Percentiles rank a stretch among this genome's conserved stretches.
These are phyloP conservation scores for Fukomys damarensis DNA, from an alignment of 2,113 vertebrate species.

Conservation along the genomic window DNA sequence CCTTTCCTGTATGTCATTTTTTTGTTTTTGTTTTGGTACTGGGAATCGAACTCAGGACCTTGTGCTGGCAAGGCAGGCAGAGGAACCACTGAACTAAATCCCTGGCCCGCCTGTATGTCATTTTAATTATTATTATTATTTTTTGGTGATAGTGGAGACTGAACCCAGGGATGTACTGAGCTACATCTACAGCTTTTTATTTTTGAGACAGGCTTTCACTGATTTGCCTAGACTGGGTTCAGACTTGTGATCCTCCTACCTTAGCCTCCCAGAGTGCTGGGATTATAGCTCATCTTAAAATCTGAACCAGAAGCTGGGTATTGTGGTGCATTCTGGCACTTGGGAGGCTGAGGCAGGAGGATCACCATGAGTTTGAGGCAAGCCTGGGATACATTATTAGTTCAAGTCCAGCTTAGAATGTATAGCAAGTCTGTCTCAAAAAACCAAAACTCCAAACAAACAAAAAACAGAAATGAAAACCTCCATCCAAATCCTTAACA, in stretches of 20 bases:
- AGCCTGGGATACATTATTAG: background rate
- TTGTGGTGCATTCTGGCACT: background rate
- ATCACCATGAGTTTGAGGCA: background rate
- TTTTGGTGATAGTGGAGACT: background rate
- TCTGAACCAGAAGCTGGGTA: background rate
- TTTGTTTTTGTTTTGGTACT: no score
- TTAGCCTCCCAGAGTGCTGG: background rate
- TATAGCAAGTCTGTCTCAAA: background rate
- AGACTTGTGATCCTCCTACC: background rate
- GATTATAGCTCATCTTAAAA: background rate
- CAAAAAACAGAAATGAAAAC: background rate
- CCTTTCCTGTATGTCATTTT: background rate
- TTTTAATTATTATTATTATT: background rate
- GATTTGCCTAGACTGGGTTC: background rate
- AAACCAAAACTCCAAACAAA: background rate
- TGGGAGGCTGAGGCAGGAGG: background rate
- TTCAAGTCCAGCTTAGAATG: background rate
- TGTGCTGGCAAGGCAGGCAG: no score
- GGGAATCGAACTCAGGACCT: no score
- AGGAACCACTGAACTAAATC: no score
- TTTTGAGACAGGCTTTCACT: background rate
- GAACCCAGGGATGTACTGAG: background rate
- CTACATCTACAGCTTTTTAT: background rate
- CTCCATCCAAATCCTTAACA: background rate
- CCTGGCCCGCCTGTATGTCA: no score